Evolutionary conservation across 2,797 vertebrate species (phyloP), one percentile per base, ranked within the genome.

Genomic region (Urophycis tenuis): DNA sequence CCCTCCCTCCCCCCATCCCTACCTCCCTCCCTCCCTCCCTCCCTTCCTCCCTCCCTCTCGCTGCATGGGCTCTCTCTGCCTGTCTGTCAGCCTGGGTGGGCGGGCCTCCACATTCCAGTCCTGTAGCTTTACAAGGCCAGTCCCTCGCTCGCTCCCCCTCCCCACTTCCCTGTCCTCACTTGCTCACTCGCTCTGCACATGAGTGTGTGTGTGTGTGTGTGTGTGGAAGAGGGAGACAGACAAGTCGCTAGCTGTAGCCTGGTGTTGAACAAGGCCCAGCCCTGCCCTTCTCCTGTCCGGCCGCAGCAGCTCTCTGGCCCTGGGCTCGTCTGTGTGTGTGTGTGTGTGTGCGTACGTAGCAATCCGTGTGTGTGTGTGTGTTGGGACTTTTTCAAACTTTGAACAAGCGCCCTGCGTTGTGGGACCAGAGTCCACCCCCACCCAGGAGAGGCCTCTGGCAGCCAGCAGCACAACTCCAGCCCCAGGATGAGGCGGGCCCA

Each of bases 101-200:
- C 89, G 92, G 92, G 89, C 88, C 89, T 87, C 73, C 83, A 72
- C 93, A 94, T 94, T 94, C 93, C 93, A 88, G 72, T 88, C 83
- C 91, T 88, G 90, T 83, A 89, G 86, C 92, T 93, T 90, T 90
- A 91, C 90, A 91, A 92, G 91, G 90, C 93, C 91, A 92, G 87
- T 90, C 88, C 89, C 92, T 90, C 88, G 88, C 84, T 85, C 82
- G 82, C 85, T 75, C 82, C 84, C 81, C 77, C 78, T 80, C 74
- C 73, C 45, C 60, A 74, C 72, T 80, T 85, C 74, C 82, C 83
- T 75, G 80, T 71, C 71, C 81, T 84, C 81, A 86, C 53, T 72
- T 64, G 71, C 81, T 60, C 30, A 22, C 73, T 22, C 82, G 85
- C 80, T 85, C 81, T 77, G 17, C 31, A 75, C 85, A 77, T 80